phyloP scores from a whole-genome alignment of 2,888 invertebrate species.

The Heliconius ismenius region DNA sequence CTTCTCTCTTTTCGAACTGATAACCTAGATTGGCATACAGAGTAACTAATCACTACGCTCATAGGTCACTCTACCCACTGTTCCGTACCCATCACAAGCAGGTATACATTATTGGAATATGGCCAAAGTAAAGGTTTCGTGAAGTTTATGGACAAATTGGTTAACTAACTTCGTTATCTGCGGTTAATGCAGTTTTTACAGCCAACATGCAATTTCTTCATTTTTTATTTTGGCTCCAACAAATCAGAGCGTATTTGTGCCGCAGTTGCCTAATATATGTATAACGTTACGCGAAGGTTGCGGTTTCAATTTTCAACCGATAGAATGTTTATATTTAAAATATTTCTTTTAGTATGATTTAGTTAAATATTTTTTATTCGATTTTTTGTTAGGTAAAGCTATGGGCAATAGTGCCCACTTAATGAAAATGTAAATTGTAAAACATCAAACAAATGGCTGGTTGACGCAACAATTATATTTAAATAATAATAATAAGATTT shows the following conservation, averaged over 20 bases:
- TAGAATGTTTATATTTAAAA: background rate
- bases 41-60: background rate
- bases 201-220: constrained; percentile 25
- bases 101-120: constrained; percentile 7
- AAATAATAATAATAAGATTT: no score
- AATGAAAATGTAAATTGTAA: no score
- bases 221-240: constrained; percentile 19
- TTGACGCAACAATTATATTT: no score
- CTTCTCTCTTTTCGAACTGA: background rate
- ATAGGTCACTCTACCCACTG: background rate
- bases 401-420: no score
- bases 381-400: no score
- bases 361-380: no score
- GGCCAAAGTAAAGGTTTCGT: constrained; percentile 15
- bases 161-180: constrained; percentile 31
- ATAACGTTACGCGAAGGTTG: background rate
- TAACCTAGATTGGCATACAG: background rate
- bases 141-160: constrained; percentile 18
- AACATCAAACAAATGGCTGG: no score
- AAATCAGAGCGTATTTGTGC: background rate
- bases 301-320: background rate
- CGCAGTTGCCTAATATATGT: background rate
- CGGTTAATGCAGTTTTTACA: constrained; percentile 21
- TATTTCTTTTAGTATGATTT: background rate
- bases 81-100: background rate